Percentiles rank a stretch among this genome's conserved stretches.
Conservation (phyloP, 1,140 invertebrate genomes). For the Drosophila mojavensis region DNA sequence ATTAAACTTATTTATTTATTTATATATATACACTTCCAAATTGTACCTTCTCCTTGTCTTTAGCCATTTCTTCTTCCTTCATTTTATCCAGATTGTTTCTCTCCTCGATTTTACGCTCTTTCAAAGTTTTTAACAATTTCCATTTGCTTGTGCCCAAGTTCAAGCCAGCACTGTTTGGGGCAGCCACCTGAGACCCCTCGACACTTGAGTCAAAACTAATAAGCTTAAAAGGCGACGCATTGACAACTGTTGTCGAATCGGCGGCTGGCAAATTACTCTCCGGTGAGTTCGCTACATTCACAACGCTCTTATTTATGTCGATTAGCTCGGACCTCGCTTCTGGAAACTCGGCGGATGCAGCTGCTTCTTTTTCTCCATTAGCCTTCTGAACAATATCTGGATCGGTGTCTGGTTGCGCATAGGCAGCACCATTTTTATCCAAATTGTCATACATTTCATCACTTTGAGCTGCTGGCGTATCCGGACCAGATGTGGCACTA, state of each 20-base stretch:
- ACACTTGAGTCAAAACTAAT: slow-evolving; percentile 55
- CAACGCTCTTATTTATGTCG: too few relatives aligned
- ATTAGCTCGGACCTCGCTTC: too few relatives aligned
- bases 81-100: slow-evolving; percentile 87
- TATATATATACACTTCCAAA: not conserved
- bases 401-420: too few relatives aligned
- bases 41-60: slow-evolving; percentile 88
- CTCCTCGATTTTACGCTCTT: slow-evolving; percentile 94
- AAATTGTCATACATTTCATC: slow-evolving; percentile 84
- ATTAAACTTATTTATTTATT: too few relatives aligned
- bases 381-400: too few relatives aligned
- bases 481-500: slow-evolving; percentile 93
- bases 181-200: slow-evolving; percentile 43
- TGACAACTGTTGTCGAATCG: too few relatives aligned
- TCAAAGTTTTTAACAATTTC: slow-evolving; percentile 94
- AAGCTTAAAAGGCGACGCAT: slow-evolving; percentile 13
- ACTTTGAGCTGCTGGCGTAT: slow-evolving; percentile 90
- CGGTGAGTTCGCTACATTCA: not conserved
- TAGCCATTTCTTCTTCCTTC: slow-evolving; percentile 87
- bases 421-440: slow-evolving; percentile 79
- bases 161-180: slow-evolving; percentile 34
- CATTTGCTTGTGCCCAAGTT: slow-evolving; percentile 90
- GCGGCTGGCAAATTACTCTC: not conserved
- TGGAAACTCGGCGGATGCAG: too few relatives aligned
- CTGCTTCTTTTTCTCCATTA: too few relatives aligned